Percentiles rank a stretch among this genome's conserved stretches.
Evolutionary conservation across 2,888 invertebrate genomes (phyloP).

Genomic region (Mactromeris polynyma): DNA sequence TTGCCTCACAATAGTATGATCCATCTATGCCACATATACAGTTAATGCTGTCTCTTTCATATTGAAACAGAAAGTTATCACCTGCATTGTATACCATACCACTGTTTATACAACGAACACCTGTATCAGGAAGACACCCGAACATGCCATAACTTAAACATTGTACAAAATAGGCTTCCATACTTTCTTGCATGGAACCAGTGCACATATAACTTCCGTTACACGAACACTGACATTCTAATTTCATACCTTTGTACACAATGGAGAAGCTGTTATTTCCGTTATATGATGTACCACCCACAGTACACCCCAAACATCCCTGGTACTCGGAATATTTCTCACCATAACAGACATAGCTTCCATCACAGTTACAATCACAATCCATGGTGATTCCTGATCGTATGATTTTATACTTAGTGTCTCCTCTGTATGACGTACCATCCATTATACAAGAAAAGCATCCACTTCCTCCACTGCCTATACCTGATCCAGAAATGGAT

Average conservation of each 20-base stretch:
- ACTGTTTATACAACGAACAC: slow-evolving; percentile 52
- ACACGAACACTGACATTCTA: slow-evolving; percentile 58
- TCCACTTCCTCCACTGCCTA: slow-evolving; percentile 54
- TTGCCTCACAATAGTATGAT: slow-evolving; percentile 64
- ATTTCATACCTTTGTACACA: slow-evolving; percentile 53
- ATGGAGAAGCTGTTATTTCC: slow-evolving; percentile 54
- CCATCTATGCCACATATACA: slow-evolving; percentile 79
- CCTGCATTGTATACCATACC: slow-evolving; percentile 41
- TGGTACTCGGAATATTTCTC: slow-evolving; percentile 33
- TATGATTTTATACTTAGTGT: slow-evolving; percentile 67
- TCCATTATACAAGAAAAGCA: slow-evolving; percentile 70
- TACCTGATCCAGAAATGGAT: slow-evolving; percentile 62
- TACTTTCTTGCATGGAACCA: slow-evolving; percentile 25
- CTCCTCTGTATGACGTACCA: slow-evolving; percentile 70
- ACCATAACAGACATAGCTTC: slow-evolving; percentile 67
- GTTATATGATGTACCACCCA: slow-evolving; percentile 40
- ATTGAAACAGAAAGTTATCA: slow-evolving; percentile 57
- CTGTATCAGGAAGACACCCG: slow-evolving; percentile 49
- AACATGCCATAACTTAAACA: slow-evolving; percentile 40
- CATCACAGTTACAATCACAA: slow-evolving; percentile 74
- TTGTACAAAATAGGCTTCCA: neutral
- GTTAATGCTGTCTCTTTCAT: slow-evolving; percentile 74
- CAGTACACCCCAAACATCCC: slow-evolving; percentile 52
- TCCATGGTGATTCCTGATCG: slow-evolving; percentile 53
- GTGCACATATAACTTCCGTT: slow-evolving; percentile 57